Conservation (phyloP, 2,113 vertebrate genomes). For the Damaliscus lunatus region DNA sequence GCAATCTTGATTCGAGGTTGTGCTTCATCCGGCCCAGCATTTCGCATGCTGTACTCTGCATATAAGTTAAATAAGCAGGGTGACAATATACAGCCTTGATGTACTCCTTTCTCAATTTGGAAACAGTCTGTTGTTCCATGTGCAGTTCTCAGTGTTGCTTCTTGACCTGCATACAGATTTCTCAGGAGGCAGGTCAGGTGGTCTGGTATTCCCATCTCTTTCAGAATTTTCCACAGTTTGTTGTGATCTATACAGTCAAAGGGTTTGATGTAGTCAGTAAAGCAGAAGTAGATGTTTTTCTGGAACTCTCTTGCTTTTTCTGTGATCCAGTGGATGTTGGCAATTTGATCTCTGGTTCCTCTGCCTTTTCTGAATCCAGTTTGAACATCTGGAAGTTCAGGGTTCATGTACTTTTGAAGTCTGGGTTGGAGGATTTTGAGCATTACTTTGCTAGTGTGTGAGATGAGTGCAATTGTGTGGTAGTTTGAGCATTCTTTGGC, state of each 20-base stretch:
- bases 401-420: neutral
- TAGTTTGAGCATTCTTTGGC: neutral
- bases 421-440: neutral
- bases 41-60: neutral
- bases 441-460: neutral
- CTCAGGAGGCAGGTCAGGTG: neutral
- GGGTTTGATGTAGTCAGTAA: neutral
- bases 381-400: neutral
- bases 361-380: neutral
- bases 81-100: neutral
- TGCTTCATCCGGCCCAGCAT: neutral
- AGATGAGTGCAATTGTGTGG: neutral
- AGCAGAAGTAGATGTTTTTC: neutral
- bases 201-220: neutral
- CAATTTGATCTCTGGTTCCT: neutral
- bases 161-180: neutral
- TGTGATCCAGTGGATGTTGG: rapidly evolving
- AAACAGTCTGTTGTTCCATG: neutral
- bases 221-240: neutral
- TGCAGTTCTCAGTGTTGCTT: neutral
- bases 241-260: neutral
- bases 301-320: neutral
- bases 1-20: neutral
- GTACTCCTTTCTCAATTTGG: neutral
- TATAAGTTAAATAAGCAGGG: neutral